Evolutionary conservation across 2,888 invertebrate species (phyloP).

Genomic region (Mactromeris polynyma): DNA sequence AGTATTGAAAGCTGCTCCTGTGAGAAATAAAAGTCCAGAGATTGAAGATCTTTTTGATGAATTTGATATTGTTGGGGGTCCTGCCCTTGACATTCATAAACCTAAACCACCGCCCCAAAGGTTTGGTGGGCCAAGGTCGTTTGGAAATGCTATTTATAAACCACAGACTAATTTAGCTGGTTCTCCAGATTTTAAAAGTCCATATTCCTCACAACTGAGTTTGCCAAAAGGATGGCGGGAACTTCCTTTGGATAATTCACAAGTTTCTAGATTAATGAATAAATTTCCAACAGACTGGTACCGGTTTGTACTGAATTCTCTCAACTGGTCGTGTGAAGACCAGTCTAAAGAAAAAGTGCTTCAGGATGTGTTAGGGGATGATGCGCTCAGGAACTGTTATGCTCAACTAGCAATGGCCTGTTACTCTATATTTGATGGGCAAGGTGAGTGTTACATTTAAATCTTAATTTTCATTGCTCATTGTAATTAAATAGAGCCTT

Average conservation of each 20-base stretch:
- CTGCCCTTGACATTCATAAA: slow-evolving; percentile 80
- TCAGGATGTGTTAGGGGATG: slow-evolving; percentile 79
- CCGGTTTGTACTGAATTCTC: slow-evolving; percentile 78
- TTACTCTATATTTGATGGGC: slow-evolving; percentile 83
- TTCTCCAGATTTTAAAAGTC: slow-evolving; percentile 83
- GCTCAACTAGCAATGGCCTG: slow-evolving; percentile 85
- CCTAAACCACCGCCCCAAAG: slow-evolving; percentile 60
- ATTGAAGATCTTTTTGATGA: slow-evolving; percentile 81
- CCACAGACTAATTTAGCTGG: slow-evolving; percentile 83
- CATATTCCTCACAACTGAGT: slow-evolving; percentile 82
- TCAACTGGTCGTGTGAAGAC: slow-evolving; percentile 78
- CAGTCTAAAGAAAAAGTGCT: slow-evolving; percentile 76
- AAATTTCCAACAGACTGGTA: slow-evolving; percentile 85
- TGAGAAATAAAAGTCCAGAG: slow-evolving; percentile 68
- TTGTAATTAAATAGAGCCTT: neutral
- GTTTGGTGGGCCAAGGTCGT: slow-evolving; percentile 54
- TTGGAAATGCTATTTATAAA: slow-evolving; percentile 80
- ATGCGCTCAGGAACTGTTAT: slow-evolving; percentile 81
- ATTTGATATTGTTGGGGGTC: slow-evolving; percentile 81
- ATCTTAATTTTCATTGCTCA: neutral
- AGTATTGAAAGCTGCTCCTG: slow-evolving; percentile 45
- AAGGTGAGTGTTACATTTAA: slow-evolving; percentile 73
- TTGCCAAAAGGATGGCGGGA: slow-evolving; percentile 83
- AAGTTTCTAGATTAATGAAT: slow-evolving; percentile 76
- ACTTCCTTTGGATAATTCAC: slow-evolving; percentile 81